These are phyloP conservation scores for Porites lutea DNA, from an alignment of 64 coral and sea anemone genomes.

Conservation along the genomic window DNA sequence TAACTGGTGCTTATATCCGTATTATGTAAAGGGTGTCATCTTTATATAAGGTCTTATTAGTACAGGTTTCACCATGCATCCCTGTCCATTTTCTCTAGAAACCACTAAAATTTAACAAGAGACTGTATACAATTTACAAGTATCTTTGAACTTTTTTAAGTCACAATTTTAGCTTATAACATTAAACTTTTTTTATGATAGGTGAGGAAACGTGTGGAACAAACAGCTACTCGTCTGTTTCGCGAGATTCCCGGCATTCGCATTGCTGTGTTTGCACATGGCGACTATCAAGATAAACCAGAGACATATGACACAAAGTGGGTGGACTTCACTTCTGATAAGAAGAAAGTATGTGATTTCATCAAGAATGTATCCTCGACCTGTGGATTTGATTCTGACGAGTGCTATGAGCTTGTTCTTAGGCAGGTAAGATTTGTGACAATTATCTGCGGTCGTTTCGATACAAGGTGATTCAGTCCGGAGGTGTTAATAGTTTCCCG, in stretches of 20 bases:
- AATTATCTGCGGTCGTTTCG: not conserved
- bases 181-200: not conserved
- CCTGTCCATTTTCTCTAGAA: too few species aligned
- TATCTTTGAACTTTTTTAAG: too few species aligned
- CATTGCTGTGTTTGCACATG: constrained; percentile 95
- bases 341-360: constrained; percentile 89
- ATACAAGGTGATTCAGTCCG: too few species aligned
- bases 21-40: too few species aligned
- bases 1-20: too few species aligned
- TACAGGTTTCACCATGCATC: too few species aligned
- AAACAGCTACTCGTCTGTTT: constrained; percentile 86
- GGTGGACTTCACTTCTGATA: constrained; percentile 93
- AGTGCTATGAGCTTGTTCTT: constrained; percentile 98
- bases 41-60: too few species aligned
- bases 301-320: constrained; percentile 93
- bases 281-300: constrained; percentile 91
- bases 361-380: constrained; percentile 94
- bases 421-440: constrained; percentile 73
- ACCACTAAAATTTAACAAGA: too few species aligned
- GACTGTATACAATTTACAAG: too few species aligned
- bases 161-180: too few species aligned
- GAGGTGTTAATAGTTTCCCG: too few species aligned
- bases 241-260: constrained; percentile 89
- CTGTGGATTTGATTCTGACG: constrained; percentile 94
- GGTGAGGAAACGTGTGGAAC: constrained; percentile 86